Evolutionary conservation across 2,888 invertebrate genomes (phyloP).

Genomic region (Ophraella communa): DNA sequence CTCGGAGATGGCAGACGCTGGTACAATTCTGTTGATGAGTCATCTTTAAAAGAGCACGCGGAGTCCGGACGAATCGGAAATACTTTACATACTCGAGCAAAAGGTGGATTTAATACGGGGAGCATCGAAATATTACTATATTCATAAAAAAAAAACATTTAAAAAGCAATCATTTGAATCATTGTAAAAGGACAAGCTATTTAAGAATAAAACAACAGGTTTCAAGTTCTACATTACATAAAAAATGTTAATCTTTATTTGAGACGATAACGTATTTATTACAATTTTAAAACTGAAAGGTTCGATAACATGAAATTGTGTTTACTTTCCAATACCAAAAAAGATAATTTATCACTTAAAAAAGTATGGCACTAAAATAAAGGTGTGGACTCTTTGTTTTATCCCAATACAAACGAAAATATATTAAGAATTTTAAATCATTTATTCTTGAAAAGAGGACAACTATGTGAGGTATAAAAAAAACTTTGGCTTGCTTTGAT

Average conservation of each 20-base stretch:
- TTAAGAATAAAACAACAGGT: background rate
- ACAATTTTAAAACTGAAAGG: constrained; percentile 20
- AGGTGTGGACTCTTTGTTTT: background rate
- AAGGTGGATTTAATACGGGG: constrained; percentile 20
- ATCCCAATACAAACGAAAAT: too few relatives aligned
- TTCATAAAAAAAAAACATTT: background rate
- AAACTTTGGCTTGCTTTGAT: too few relatives aligned
- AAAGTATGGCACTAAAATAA: background rate
- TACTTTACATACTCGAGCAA: constrained; percentile 36
- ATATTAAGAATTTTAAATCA: too few relatives aligned
- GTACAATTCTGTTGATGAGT: constrained; percentile 33
- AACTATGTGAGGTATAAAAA: too few relatives aligned
- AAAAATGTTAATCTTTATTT: constrained; percentile 17
- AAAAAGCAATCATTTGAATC: background rate
- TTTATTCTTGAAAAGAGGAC: too few relatives aligned
- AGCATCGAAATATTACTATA: background rate
- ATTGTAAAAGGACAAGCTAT: background rate
- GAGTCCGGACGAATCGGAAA: constrained; percentile 33
- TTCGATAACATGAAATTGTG: constrained; percentile 4
- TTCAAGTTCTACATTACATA: constrained; percentile 5
- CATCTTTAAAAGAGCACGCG: constrained; percentile 11
- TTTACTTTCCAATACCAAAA: background rate
- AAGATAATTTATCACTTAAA: background rate
- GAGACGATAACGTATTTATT: constrained; percentile 16
- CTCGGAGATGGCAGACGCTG: constrained; percentile 32